Evolutionary conservation across 92 coral and sea anemone species (phyloP).

Genomic region (Parazoanthus swiftii): DNA sequence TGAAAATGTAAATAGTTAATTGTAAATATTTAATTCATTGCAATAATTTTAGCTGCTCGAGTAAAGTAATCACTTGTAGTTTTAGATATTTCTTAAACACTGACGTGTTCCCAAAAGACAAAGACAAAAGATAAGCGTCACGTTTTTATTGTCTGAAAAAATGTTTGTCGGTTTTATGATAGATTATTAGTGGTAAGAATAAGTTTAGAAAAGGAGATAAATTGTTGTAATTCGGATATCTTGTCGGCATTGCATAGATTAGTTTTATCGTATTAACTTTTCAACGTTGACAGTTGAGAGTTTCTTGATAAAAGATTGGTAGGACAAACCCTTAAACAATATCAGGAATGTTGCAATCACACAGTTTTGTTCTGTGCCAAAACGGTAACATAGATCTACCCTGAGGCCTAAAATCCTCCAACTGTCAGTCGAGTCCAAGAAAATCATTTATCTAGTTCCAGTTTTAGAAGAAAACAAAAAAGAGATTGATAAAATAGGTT

Average conservation of each 20-base stretch:
- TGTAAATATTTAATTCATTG: slow-evolving; percentile 20
- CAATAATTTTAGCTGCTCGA: background rate
- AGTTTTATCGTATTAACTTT: too few species aligned
- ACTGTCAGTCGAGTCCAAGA: background rate
- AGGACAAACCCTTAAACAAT: background rate
- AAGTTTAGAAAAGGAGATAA: background rate
- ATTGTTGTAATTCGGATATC: background rate
- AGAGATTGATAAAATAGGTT: background rate
- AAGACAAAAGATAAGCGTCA: background rate
- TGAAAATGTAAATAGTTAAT: slow-evolving; percentile 22
- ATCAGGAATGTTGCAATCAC: background rate
- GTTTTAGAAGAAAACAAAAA: background rate
- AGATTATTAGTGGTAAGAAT: too few species aligned
- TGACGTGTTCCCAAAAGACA: background rate
- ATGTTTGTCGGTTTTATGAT: background rate
- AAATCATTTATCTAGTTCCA: background rate
- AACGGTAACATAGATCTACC: too few species aligned
- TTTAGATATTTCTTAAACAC: background rate
- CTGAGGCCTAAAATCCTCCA: too few species aligned
- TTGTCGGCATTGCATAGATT: background rate
- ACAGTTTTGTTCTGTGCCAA: background rate
- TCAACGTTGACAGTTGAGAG: background rate
- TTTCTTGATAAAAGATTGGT: background rate
- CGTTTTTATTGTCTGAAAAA: background rate
- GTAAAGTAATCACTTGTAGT: background rate